Base-by-base conservation (phyloP, 92 coral and sea anemone species). In the Parazoanthus darwini region DNA sequence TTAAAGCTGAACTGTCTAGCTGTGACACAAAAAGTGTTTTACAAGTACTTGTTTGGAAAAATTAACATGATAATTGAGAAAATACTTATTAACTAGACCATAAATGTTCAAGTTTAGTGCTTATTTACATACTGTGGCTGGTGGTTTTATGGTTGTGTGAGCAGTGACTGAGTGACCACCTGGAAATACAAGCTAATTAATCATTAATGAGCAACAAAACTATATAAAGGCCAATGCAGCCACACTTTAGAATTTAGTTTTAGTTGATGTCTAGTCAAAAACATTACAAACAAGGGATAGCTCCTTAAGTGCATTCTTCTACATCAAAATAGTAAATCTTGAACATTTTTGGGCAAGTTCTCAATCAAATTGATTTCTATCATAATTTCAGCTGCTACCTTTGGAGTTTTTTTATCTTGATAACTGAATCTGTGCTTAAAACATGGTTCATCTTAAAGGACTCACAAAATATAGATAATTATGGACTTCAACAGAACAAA, bases 181-280 rank as follows among this genome's bases (percentile, higher is more conserved):
- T 2, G 48, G 65, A 14, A 48, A 18, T 14, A 48, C 63, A 84
- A 84, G 79, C 65, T 29, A 5, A 29, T 84, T 26, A 84, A 84
- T 70, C n/a, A 66, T 84, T 84, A 70, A 84, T 72, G 46, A 84
- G 87, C 37, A 84, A 71, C 87, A 84, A 84, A 84, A 84, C 87
- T 84, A 84, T 84, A 84, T 84, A 84, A 66, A 68, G 79, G 26
- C 48, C 26, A n/a, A 72, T 9, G 16, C 71, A 58, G 8, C 26
- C 48, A 26, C 18, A 39, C 23, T 39, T 72, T 44, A 25, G 5
- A 71, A 71, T 79, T 14, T n/a, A 84, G 78, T 71, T 25, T 23
- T 16, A 6, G 51, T 25, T 48, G 42, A 35, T 16, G 15, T 70
- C 26, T 16, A 15, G 2, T 18, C 46, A 38, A 39, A 16, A 44